These are phyloP conservation scores for Notamacropus eugenii DNA, from an alignment of 2,797 vertebrate species.

Conservation along the genomic window DNA sequence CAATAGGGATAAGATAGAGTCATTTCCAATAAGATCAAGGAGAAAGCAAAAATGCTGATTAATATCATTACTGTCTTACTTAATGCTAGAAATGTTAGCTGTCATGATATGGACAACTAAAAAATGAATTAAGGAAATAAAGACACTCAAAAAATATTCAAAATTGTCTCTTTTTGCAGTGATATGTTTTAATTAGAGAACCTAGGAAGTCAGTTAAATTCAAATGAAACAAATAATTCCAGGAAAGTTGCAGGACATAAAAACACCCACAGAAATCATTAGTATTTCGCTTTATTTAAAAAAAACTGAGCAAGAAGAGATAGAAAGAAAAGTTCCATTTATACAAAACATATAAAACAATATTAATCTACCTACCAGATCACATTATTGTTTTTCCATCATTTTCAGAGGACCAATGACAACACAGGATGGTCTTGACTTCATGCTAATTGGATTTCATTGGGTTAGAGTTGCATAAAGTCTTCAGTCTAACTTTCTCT, in stretches of 20 bases:
- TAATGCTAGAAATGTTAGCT: background rate
- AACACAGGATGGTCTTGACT: too few species aligned
- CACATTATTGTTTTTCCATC: background rate
- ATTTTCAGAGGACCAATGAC: too few species aligned
- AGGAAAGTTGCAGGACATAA: background rate
- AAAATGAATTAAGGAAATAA: background rate
- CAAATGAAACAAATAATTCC: background rate
- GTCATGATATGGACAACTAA: background rate
- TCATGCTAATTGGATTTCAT: too few species aligned
- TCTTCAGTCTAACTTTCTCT: too few species aligned
- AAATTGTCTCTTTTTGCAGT: background rate
- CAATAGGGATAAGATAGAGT: background rate
- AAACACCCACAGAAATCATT: background rate
- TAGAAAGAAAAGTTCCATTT: background rate
- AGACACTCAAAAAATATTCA: background rate
- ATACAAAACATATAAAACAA: background rate
- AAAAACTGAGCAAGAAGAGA: background rate
- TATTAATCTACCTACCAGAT: background rate
- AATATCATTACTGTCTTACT: background rate
- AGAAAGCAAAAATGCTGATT: background rate
- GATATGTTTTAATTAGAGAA: too few species aligned
- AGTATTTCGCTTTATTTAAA: background rate
- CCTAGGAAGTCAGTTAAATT: background rate
- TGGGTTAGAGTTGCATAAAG: too few species aligned
- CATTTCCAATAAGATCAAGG: background rate